Evolutionary conservation across 2,888 invertebrate genomes (phyloP), one percentile per base, ranked within the genome.

Genomic region (Phengaris alcon): DNA sequence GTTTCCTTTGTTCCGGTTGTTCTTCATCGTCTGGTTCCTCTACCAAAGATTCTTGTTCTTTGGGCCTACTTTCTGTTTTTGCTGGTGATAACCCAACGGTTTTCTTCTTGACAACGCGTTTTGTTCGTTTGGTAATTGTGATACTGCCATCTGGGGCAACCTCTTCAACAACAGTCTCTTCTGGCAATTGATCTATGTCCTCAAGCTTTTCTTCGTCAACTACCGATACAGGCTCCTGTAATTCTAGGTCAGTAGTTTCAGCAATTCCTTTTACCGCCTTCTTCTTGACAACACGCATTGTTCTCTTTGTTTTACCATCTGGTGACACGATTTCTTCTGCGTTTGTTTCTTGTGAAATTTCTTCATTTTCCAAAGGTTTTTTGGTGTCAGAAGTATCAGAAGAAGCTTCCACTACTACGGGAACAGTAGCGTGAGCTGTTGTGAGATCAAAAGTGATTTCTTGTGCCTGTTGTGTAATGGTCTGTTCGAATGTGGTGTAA

Each of bases 281-380:
- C 79, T 87, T 91, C 81, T 81, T 81, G 75, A 82, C 79, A 76
- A 85, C 46, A 13, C 74, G 75, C 15, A 75, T 73, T 5, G 76
- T 73, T 10, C 15, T 72, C 75, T 76, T 75, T 85, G 79, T 83
- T 85, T 84, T 74, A 79, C 84, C 82, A 46, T 83, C 82, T 0
- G 81, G 75, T 3, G 79, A 68, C 8, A 84, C 82, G 2, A 86
- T 80, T 76, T 92, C 90, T 77, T 89, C 86, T 6, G 84, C 79
- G 0, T 81, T 79, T 0, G 86, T 84, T n/a, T 82, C 80, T 75
- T 84, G 85, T 0, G 75, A 73, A 10, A 79, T 78, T 59, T 79
- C 77, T 74, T 83, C 79, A 46, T 81, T 79, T 77, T 84, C 80
- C 64, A 80, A 78, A 35, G 70, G 69, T 3, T 22, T 22, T 0